phyloP scores from a whole-genome alignment of 37 sponge, comb jelly and placozoan species.

The Aphrocallistes beatrix region DNA sequence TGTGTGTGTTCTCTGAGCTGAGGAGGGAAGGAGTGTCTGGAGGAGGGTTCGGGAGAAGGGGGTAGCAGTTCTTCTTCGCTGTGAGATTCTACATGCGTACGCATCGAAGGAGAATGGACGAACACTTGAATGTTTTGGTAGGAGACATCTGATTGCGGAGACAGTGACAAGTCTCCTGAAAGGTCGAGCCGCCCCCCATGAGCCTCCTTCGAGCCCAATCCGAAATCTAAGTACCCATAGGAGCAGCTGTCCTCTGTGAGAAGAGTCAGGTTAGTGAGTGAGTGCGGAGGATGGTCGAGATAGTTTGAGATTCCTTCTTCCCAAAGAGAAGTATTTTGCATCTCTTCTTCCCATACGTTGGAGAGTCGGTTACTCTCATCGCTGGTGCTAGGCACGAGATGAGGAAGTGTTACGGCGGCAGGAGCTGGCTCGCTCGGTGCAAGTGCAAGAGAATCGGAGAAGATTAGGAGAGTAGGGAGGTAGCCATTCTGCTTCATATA shows the following conservation, averaged over 20 bases:
- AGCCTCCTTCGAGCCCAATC: not conserved
- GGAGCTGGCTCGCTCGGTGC: not conserved
- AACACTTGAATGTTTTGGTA: not conserved
- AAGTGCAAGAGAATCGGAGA: not conserved
- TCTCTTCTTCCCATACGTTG: not conserved
- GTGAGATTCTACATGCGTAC: not conserved
- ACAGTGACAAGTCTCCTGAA: not conserved
- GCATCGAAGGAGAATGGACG: not conserved
- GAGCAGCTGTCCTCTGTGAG: not conserved
- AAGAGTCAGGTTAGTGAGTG: not conserved
- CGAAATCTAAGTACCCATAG: not conserved
- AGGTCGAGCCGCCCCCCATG: not conserved
- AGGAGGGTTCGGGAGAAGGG: not conserved
- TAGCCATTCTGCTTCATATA: not conserved
- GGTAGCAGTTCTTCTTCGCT: not conserved
- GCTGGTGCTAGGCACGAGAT: not conserved
- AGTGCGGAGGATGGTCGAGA: not conserved
- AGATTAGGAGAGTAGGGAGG: not conserved
- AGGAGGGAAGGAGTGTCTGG: not conserved
- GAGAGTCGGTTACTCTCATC: not conserved
- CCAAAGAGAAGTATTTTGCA: not conserved
- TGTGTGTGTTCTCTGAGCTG: not conserved
- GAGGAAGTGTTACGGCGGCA: not conserved
- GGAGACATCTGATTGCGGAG: not conserved
- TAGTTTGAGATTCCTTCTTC: not conserved